Base-by-base conservation (phyloP, 2,888 invertebrate genomes). In the Chloroclysta siterata region DNA sequence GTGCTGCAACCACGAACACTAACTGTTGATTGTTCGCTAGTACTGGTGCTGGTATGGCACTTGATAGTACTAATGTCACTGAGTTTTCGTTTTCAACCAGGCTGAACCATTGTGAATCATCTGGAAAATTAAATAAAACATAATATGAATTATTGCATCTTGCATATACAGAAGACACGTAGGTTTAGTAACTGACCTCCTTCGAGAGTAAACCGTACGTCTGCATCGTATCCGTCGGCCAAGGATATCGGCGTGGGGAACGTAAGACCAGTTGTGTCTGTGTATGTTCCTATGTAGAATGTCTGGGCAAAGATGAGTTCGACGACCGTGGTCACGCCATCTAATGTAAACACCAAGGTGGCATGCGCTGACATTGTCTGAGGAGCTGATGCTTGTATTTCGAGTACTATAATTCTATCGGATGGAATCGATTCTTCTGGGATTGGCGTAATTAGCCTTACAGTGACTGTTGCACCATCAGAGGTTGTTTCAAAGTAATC, bases 361-460 rank as follows among this genome's bases (percentile, higher is more conserved):
- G 78, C 72, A 42, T 66, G 68, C 22, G 76, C 75, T 1, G 77
- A 60, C 22, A 72, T n/a, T n/a, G 75, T 63, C 58, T 71, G 58
- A 1, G 75, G 69, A 10, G 76, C 75, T 15, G 76, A 66, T 17
- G 80, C 82, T 64, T 72, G 70, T 14, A 83, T 48, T 47, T 76
- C 75, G 0, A 81, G 60, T 14, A 78, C 13, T 39, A 80, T 73
- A 10, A 81, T 61, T 50, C 68, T 47, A 59, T 76, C 79, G 8
- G 50, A 22, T 15, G 65, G 65, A 50, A 65, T 52, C 4, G 39
- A 58, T 41, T 61, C 47, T 17, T 61, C 36, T 5, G 79, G 73
- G 57, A 82, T 55, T 4, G 54, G 5, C 41, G 51, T 13, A 81
- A 61, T 5, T n/a, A n/a, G n/a, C n/a, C 53, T 46, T 5, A 83